Base-by-base conservation (phyloP, 1,140 invertebrate genomes). In the Schlechtendalia chinensis region DNA sequence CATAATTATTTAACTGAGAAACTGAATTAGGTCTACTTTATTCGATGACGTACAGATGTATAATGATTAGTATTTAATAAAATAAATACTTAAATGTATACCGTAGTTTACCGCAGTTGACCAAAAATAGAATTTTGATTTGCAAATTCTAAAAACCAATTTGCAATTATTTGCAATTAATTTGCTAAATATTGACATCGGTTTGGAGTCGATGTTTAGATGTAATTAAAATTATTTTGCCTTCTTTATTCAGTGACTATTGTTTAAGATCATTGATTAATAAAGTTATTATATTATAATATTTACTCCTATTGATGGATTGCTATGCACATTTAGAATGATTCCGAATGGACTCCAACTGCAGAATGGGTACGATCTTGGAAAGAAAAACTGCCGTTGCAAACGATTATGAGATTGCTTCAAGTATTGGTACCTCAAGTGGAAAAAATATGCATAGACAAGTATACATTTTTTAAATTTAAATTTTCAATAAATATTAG, bases 401-500 rank as follows among this genome's bases (percentile, higher is more conserved):
- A 99, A 88, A 99, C 97, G 45, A 99, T 99, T 82, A 99, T 99
- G 97, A 89, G 98, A 83, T 89, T 99, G 83, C 87, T 99, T 59
- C 98, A 99, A 89, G 98, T 99, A 17, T 88, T 99, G 1, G 98
- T 99, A 65, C 98, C 98, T 67, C 98, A 99, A 89, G 98, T 99
- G 14, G 98, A 99, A 88, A 99, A 99, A 88, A 99, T 99, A 83
- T 99, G 98, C 87, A 99, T 99, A 84, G 98, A 99, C 86, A 99
- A 99, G 96, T 98, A 86, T 89, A 90, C 81, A n/a, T 53, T 71
- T 50, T 19, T 81, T 56, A n/a, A n/a, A n/a, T 81, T 16, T 22
- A 72, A 63, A 53, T 54, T 6, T 1, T 81, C 8, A 8, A 39
- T 39, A 39, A 39, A 39, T 39, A 39, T 39, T 39, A 39, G 32